Evolutionary conservation across 2,888 invertebrate genomes (phyloP), one percentile per base, ranked within the genome.

Genomic region (Electrophaes corylata): DNA sequence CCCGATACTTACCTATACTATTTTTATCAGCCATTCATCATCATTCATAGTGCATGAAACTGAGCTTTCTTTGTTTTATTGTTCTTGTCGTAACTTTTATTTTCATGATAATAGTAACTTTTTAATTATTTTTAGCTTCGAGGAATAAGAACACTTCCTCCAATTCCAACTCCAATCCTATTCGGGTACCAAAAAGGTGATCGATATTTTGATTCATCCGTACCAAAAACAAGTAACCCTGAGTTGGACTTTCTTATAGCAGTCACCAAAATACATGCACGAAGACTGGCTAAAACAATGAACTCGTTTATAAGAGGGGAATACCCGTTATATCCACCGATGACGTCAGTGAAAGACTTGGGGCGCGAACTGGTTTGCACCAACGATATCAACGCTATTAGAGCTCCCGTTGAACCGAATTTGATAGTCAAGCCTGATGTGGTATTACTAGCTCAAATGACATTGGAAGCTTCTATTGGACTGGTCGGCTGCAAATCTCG

Each of bases 391-490:
- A 90, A 91, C 69, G 77, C 66, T 26, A 71, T 87, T 8, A 70
- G 78, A 67, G 54, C 55, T 14, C 56, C 67, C 3, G n/a, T 77
- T 0, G 66, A 52, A 20, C 79, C 84, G 0, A 56, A 72, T 10
- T 47, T 80, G 31, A 40, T 80, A 1, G 76, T 90, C 19, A 80
- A 78, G 35, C 66, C 85, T 16, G 67, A 72, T 4, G 58, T 80
- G 0, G 70, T 90, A 37, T 66, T 90, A 58, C 68, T 82, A 59
- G 78, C 90, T 1, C 86, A 91, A 65, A 91, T 91, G 88, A 75
- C 76, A 26, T 64, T 91, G 35, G 82, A 86, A 67, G 78, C 81
- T n/a, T 83, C 84, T 8, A 67, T 90, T 5, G 91, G 90, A 3
- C 56, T 84, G 4, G 82, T 88, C 16, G 91, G 91, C 19, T 90